Conservation (phyloP, 2,888 invertebrate genomes). For the Mystacides longicornis region DNA sequence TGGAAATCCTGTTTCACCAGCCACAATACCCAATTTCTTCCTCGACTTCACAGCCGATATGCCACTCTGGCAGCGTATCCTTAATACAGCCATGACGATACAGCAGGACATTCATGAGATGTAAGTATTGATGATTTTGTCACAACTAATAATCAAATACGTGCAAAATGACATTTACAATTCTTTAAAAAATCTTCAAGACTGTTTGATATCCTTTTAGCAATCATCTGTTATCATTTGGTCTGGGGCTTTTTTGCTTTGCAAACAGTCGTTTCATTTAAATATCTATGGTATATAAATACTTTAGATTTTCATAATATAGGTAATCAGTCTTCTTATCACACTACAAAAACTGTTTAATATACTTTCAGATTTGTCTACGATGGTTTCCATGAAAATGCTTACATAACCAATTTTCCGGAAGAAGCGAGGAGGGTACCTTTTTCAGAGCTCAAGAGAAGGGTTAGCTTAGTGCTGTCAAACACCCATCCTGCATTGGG, state of each 20-base stretch:
- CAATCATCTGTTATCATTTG: no score
- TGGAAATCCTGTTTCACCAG: constrained; percentile 15
- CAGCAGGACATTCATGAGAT: constrained; percentile 1
- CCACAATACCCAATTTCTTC: constrained; percentile 13
- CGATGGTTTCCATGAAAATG: constrained; percentile 3
- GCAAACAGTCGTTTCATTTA: no score
- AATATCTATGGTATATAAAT: no score
- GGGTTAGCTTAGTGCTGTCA: constrained; percentile 17
- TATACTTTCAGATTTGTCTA: constrained; percentile 13
- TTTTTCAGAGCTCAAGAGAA: constrained; percentile 17
- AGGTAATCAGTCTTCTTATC: no score
- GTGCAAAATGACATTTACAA: background rate
- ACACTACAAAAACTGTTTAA: no score
- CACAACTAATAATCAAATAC: background rate
- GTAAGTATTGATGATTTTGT: background rate
- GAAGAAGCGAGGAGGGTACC: constrained; percentile 16
- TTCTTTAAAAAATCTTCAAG: background rate
- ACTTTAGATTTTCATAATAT: no score
- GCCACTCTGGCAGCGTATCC: constrained; percentile 12
- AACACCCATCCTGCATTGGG: constrained; percentile 25
- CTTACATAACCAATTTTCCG: constrained; percentile 17
- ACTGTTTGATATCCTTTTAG: background rate
- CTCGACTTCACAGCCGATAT: constrained; percentile 8
- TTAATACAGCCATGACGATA: constrained; percentile 7
- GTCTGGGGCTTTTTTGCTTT: no score